Evolutionary conservation across 1,140 invertebrate genomes (phyloP), one percentile per base, ranked within the genome.

Genomic region (Drosophila navojoa): DNA sequence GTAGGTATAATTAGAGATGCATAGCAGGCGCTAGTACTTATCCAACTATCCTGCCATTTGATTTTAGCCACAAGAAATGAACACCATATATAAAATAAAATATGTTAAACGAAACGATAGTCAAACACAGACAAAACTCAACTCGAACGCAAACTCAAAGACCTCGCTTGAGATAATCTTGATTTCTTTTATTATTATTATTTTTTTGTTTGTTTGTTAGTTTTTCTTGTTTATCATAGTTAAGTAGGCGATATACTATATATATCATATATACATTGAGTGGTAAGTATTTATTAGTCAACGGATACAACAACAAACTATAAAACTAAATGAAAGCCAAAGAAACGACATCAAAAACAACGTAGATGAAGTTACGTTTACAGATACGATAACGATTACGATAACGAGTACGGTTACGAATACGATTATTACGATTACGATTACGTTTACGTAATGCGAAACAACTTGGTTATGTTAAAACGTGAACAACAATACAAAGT

Each of bases 401-500:
- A 58, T 59, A 44, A 72, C 70, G 54, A 45, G 52, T 76, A 82
- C 67, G 68, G 35, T 76, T 66, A 81, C 73, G 71, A 61, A 49
- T 45, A 69, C 49, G 60, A 55, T 71, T 75, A 78, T 71, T 81
- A 81, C 79, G 61, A 67, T 77, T 58, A 76, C 77, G 19, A 38
- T 54, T 67, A 73, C 73, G 63, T 42, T 70, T 82, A 82, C 79
- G 67, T 71, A 71, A 71, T 71, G 69, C 54, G 58, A 52, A 58
- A 86, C 78, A 86, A 79, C 68, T 86, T 76, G 76, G 73, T 81
- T 78, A 79, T 79, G 79, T 47, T 79, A 49, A 77, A 81, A 75
- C 66, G 57, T 86, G 76, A 87, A 86, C 84, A 86, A 82, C 79
- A 86, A 82, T 87, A 87, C 71, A 86, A 82, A 67, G 71, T 73